These are phyloP conservation scores for Aegypius monachus DNA, from an alignment of 2,113 vertebrate species.

Conservation along the genomic window DNA sequence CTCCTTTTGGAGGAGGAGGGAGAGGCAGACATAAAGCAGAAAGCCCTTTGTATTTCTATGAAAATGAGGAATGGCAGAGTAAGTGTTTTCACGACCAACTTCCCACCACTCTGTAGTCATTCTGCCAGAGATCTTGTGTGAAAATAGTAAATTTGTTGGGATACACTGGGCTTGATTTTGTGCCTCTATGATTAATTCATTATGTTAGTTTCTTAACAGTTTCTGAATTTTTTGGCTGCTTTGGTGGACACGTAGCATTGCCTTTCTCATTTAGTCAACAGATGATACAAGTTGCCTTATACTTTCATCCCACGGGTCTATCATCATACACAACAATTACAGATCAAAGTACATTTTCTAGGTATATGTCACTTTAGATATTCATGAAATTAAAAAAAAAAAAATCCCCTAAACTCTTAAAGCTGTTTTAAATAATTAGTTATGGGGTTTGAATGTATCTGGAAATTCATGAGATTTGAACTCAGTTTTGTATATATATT, in stretches of 20 bases:
- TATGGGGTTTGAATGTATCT: background rate
- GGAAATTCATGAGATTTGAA: background rate
- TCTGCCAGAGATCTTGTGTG: background rate
- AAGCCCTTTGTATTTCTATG: background rate
- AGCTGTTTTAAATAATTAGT: background rate
- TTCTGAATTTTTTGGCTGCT: background rate
- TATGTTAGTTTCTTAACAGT: background rate
- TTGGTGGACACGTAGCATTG: background rate
- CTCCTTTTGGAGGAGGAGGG: background rate
- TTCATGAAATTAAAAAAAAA: background rate
- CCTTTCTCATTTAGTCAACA: background rate
- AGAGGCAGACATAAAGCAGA: background rate
- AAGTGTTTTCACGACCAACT: background rate
- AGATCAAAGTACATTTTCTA: background rate
- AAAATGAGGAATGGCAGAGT: background rate
- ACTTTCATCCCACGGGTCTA: rapidly evolving
- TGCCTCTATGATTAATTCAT: background rate
- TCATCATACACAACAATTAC: background rate
- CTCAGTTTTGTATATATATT: background rate
- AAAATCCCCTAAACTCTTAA: background rate
- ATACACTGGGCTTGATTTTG: background rate
- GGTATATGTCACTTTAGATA: background rate
- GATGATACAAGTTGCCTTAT: background rate
- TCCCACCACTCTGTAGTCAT: background rate
- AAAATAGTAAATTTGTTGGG: background rate